Evolutionary conservation across 30 jellyfish, hydroid and myxozoan genomes (phyloP), one percentile per base, ranked within the genome.

Genomic region (Aurelia sp.): DNA sequence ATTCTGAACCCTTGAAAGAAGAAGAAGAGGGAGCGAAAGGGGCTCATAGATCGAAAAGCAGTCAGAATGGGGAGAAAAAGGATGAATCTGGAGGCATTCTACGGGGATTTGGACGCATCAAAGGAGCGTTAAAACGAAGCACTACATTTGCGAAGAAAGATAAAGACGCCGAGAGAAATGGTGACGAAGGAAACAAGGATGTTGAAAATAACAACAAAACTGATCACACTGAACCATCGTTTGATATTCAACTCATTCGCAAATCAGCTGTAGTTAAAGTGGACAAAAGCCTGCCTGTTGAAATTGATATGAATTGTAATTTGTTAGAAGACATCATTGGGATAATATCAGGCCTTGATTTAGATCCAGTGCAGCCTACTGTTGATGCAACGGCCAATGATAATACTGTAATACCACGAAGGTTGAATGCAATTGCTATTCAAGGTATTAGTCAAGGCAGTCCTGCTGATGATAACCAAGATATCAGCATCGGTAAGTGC

Each of bases 331-430:
- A 93, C 50, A 7, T 82, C 37, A 84, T 93, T 71, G 98, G 98
- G 66, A 75, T 92, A 6, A 92, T 92, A 71, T 78, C 98, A 8
- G 98, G 98, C 68, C 86, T 92, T 16, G 98, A 92, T 76, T 50
- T 81, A 63, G 98, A 88, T 76, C 98, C 96, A 27, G 96, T 92
- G 31, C 74, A 63, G 40, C 88, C 88, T 3, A 55, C 35, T 30
- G 40, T 65, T 48, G 85, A 75, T 70, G 55, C 79, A 55, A 62
- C 37, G 52, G 51, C 64, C 17, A 33, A 47, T 67, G 78, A 55
- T 22, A 72, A 75, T 58, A 33, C 84, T 30, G 83, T 89, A 15
- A 31, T 79, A 8, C 70, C 78, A 27, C 84, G 88, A 44, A 82
- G 91, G 66, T 13, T 92, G 19, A 79, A 86, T 59, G 90, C 96